Conservation (phyloP, 2,888 invertebrate genomes). For the Cyclophora albipunctata region DNA sequence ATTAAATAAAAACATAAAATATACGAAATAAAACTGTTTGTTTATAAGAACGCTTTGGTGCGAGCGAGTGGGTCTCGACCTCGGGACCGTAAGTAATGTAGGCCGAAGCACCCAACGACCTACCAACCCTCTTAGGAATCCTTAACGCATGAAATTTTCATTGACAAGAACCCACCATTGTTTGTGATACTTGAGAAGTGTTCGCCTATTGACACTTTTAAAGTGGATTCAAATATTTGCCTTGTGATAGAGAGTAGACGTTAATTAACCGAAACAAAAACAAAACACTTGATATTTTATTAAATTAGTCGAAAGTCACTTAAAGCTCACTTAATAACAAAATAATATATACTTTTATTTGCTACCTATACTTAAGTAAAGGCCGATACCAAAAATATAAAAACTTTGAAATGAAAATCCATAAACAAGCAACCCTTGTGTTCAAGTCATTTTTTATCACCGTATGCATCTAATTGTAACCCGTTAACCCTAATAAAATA, state of each 20-base stretch:
- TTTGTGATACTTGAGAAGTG: conserved; percentile 26
- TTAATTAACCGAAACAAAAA: too few relatives aligned
- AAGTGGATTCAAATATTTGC: background rate
- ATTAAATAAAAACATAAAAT: conserved; percentile 18
- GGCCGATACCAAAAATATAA: conserved; percentile 7
- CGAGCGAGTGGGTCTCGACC: conserved; percentile 24
- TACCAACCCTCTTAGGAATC: conserved; percentile 34
- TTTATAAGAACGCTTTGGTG: conserved; percentile 32
- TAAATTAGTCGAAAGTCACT: too few relatives aligned
- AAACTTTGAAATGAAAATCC: conserved; percentile 2
- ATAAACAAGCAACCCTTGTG: too few relatives aligned
- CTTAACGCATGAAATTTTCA: conserved; percentile 50
- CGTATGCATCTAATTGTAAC: background rate
- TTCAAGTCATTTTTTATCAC: background rate
- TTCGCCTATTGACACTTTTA: conserved; percentile 31
- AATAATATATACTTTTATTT: too few relatives aligned
- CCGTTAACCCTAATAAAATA: conserved; percentile 10
- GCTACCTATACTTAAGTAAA: too few relatives aligned
- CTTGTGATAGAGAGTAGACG: too few relatives aligned
- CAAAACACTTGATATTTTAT: too few relatives aligned
- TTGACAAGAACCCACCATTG: conserved; percentile 28
- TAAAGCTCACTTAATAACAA: too few relatives aligned
- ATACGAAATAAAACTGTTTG: conserved; percentile 34
- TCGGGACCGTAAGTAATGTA: conserved; percentile 48
- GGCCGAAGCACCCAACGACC: conserved; percentile 41